These are phyloP conservation scores for Ormyrus labotus DNA, from an alignment of 2,888 invertebrate genomes.

Conservation along the genomic window DNA sequence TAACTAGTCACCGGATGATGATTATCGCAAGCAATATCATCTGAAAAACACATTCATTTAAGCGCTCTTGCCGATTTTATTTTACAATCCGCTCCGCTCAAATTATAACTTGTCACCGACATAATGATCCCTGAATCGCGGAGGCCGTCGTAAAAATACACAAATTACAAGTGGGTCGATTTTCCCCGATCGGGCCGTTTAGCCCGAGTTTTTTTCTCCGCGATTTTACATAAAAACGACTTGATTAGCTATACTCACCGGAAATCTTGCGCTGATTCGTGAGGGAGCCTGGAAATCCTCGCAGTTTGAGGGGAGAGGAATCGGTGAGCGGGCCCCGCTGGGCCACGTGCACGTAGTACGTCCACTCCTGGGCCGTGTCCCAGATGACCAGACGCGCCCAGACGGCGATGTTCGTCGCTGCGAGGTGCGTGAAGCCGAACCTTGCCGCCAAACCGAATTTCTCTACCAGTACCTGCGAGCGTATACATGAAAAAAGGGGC, in stretches of 20 bases:
- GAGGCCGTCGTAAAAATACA: no score
- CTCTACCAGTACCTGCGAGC: conserved; percentile 76
- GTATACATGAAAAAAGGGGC: neutral
- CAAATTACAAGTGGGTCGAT: no score
- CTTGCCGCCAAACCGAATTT: conserved; percentile 77
- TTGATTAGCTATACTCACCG: conserved; percentile 60
- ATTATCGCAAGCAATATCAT: conserved; percentile 35
- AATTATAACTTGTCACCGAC: no score
- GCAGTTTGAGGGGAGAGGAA: conserved; percentile 74
- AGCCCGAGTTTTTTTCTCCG: neutral
- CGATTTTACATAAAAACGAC: neutral
- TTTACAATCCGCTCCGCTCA: no score
- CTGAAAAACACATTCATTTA: conserved; percentile 37
- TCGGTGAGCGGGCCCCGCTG: conserved; percentile 69
- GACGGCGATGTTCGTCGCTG: conserved; percentile 78
- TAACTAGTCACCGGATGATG: conserved; percentile 62
- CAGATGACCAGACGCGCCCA: conserved; percentile 78
- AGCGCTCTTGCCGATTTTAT: neutral
- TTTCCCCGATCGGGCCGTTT: no score
- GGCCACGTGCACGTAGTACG: conserved; percentile 76
- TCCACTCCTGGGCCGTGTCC: conserved; percentile 78
- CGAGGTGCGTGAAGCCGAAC: conserved; percentile 78
- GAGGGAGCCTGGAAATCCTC: conserved; percentile 75
- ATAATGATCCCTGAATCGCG: neutral
- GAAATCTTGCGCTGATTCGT: conserved; percentile 70